Evolutionary conservation across 2,113 vertebrate genomes (phyloP).

Genomic region (Austrofundulus limnaeus): DNA sequence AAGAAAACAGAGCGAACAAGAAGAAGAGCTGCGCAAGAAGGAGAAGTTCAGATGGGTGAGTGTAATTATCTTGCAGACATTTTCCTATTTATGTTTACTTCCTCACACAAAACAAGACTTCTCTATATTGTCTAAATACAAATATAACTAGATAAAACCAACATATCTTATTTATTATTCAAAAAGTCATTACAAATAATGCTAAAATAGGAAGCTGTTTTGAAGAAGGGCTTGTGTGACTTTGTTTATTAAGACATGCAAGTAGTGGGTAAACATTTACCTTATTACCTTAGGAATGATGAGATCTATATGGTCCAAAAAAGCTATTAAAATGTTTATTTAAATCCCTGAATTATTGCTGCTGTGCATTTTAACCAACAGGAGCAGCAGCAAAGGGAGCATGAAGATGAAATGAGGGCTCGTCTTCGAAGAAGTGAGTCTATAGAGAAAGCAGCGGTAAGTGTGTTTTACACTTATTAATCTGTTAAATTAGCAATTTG

Average conservation of each 20-base stretch:
- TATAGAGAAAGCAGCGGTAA: slow-evolving; percentile 85
- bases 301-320: not conserved
- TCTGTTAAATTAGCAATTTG: slow-evolving; percentile 1
- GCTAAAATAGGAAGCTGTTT: no score
- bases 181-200: no score
- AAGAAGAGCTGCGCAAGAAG: slow-evolving; percentile 66
- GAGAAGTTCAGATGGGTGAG: slow-evolving; percentile 81
- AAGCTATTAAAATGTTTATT: not conserved
- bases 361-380: slow-evolving; percentile 49
- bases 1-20: slow-evolving; percentile 71
- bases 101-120: no score
- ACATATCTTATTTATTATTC: no score
- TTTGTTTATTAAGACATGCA: no score
- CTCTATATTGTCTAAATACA: not conserved
- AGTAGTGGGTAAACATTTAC: no score
- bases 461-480: slow-evolving; percentile 37
- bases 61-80: not conserved
- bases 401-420: slow-evolving; percentile 80
- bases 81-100: not conserved
- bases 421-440: slow-evolving; percentile 78
- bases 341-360: not conserved
- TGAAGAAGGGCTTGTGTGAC: not conserved
- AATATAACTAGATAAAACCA: no score
- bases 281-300: no score
- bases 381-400: slow-evolving; percentile 78